Base-by-base conservation (phyloP, 2,797 vertebrate species). In the Brachymystax lenok region DNA sequence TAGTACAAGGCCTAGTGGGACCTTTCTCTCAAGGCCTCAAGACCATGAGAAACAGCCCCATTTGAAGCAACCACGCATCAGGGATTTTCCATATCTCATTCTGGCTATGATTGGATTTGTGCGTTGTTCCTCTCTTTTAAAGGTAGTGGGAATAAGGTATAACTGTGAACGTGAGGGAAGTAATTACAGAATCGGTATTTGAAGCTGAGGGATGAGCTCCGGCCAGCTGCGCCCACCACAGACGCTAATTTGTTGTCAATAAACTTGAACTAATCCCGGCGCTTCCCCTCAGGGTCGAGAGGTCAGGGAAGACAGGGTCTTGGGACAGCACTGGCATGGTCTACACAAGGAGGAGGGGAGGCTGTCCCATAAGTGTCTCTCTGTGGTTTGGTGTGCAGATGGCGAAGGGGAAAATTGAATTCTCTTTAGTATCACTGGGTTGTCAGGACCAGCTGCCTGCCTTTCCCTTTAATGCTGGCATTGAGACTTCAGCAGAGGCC, bases 301-400 rank as follows among this genome's bases (percentile, higher is more conserved):
- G 84, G 84, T 88, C 79, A 83, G 54, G 33, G 66, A 63, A 77
- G 17, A 27, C 52, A 61, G 73, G 40, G 78, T 74, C 71, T 77
- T 71, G 54, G 86, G 64, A 75, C n/a, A 2, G 56, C 35, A 40
- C 77, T 64, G 54, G 66, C 66, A 46, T 63, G 63, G 40, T 78
- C 71, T 78, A 61, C 68, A 74, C n/a, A 30, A 46, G 56, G 66
- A 21, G 21, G 54, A 27, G 24, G 70, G 24, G 73, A 77, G 66
- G 83, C 67, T 46, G 40, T 46, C 40, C 77, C 86, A 74, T 89
- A 86, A 89, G 78, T 83, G 77, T 28, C 80, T 91, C 91, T 84
- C 88, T 86, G 88, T 89, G 84, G 82, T 83, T 84, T 81, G 79
- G 81, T 91, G 88, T 93, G 88, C 92, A 93, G 91, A 91, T 93